These are phyloP conservation scores for Brachionus manjavacas DNA, from an alignment of 1,140 invertebrate species.

Conservation along the genomic window DNA sequence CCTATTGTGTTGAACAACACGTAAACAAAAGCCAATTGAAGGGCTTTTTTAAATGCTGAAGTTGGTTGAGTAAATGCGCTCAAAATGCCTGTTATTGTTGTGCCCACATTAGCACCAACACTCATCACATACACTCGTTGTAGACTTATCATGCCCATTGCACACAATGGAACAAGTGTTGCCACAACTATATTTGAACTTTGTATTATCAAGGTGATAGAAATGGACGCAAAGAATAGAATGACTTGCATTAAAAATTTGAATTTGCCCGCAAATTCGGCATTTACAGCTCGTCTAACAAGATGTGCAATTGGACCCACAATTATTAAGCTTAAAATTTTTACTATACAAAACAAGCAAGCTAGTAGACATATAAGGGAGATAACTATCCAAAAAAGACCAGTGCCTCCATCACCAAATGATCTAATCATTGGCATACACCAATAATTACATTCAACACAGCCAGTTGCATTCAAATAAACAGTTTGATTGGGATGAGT, in stretches of 20 bases:
- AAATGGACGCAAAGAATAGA: slow-evolving; percentile 56
- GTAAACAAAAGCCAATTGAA: slow-evolving; percentile 65
- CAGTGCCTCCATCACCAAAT: slow-evolving; percentile 8
- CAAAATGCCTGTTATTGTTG: slow-evolving; percentile 62
- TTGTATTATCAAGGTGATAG: slow-evolving; percentile 64
- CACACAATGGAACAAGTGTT: slow-evolving; percentile 64
- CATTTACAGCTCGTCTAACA: slow-evolving; percentile 61
- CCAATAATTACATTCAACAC: not conserved
- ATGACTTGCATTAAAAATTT: slow-evolving; percentile 61
- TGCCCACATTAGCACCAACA: slow-evolving; percentile 65
- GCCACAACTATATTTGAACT: slow-evolving; percentile 66
- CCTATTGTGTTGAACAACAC: slow-evolving; percentile 65
- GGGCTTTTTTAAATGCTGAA: slow-evolving; percentile 51
- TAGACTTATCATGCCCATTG: slow-evolving; percentile 62
- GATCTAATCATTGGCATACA: not conserved
- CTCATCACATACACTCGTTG: slow-evolving; percentile 65
- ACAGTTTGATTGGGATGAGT: not conserved
- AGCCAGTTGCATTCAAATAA: not conserved
- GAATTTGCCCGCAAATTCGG: slow-evolving; percentile 59
- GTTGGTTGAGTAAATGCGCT: slow-evolving; percentile 59
- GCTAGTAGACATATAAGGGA: not conserved
- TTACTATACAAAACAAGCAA: slow-evolving; percentile 50
- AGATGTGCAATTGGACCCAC: slow-evolving; percentile 59
- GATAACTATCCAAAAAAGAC: not conserved
- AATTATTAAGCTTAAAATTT: not conserved